Percentiles rank a stretch among this genome's conserved stretches.
Conservation (phyloP, 2,113 vertebrate species). For the Pipa parva region DNA sequence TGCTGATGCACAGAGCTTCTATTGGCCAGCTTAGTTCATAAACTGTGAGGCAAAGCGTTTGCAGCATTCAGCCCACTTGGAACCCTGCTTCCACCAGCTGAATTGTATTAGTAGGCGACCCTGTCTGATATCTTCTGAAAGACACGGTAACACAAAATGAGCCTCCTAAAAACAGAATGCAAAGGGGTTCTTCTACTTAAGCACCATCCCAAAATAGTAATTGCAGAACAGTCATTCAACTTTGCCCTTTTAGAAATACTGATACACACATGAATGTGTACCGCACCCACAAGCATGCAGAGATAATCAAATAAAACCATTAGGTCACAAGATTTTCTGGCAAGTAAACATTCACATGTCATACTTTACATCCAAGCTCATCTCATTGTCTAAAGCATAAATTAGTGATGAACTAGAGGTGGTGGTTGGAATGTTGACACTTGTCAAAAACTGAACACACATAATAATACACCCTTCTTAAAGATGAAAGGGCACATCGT, state of each 20-base stretch:
- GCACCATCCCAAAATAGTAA: background rate
- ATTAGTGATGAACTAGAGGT: background rate
- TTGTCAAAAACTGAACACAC: too few relatives aligned
- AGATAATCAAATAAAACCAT: background rate
- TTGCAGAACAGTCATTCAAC: background rate
- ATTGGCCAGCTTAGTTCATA: too few relatives aligned
- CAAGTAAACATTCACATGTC: background rate
- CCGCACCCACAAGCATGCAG: slow-evolving; percentile 11
- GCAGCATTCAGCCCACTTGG: too few relatives aligned
- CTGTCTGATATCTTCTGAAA: too few relatives aligned
- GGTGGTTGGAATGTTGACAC: background rate
- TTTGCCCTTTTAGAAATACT: background rate
- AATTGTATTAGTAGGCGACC: too few relatives aligned
- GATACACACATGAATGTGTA: background rate
- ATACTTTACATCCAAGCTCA: background rate
- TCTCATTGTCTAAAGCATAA: background rate
- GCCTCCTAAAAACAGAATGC: background rate
- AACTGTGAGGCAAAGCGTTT: too few relatives aligned
- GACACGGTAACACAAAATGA: too few relatives aligned
- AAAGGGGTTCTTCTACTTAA: background rate
- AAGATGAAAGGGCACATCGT: too few relatives aligned
- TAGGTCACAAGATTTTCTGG: background rate
- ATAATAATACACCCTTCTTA: too few relatives aligned
- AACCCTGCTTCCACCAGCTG: too few relatives aligned
- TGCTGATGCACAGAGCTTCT: too few relatives aligned